phyloP scores from a whole-genome alignment of 1,140 invertebrate genomes.

The Colletes latitarsis region DNA sequence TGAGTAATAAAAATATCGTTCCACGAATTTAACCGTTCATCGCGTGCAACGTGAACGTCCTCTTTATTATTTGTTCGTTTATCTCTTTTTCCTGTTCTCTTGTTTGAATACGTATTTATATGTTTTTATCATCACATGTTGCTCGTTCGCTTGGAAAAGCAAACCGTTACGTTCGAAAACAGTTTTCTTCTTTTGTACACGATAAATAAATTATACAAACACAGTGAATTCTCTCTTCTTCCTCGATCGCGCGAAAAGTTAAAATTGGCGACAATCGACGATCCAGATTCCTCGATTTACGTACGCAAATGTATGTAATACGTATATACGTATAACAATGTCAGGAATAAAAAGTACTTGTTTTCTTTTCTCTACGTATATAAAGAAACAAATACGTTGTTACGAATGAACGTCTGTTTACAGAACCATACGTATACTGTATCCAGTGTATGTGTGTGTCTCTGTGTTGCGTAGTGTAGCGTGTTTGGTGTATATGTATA shows the following conservation, averaged over 20 bases:
- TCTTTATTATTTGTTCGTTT: conserved; percentile 2
- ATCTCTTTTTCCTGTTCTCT: not conserved
- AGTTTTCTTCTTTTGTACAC: conserved; percentile 24
- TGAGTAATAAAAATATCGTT: conserved; percentile 67
- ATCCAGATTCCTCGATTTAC: not conserved
- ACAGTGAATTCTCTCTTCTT: not conserved
- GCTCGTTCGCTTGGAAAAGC: conserved; percentile 51
- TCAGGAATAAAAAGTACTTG: conserved; percentile 24
- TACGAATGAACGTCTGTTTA: conserved; percentile 39
- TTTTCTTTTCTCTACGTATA: conserved; percentile 15
- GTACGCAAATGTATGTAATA: not conserved
- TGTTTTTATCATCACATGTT: conserved; percentile 54
- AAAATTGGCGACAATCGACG: not conserved
- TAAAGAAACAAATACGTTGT: conserved; percentile 26
- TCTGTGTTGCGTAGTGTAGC: not conserved
- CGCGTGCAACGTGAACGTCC: conserved; percentile 8
- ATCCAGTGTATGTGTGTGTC: not conserved
- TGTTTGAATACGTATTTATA: conserved; percentile 37
- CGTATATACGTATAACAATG: conserved; percentile 18
- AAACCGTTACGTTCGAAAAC: conserved; percentile 48
- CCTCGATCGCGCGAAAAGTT: not conserved
- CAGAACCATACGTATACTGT: not conserved
- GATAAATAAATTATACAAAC: conserved; percentile 15
- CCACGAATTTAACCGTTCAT: conserved; percentile 47
- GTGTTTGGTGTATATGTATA: not conserved